phyloP scores from a whole-genome alignment of 2,888 invertebrate species.

The Drosophila borealis region DNA sequence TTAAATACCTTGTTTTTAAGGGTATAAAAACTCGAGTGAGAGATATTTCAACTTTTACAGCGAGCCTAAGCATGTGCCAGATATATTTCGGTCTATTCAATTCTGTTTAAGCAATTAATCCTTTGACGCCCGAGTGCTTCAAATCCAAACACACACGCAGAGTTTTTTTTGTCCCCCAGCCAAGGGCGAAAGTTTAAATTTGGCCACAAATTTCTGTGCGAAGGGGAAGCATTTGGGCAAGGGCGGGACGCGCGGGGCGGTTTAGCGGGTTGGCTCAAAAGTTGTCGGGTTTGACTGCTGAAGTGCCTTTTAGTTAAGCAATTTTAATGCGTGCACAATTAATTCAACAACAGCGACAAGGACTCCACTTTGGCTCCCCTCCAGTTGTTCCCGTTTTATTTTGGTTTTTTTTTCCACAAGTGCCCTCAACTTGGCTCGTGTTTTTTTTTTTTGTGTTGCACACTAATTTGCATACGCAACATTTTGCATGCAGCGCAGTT shows the following conservation, averaged over 20 bases:
- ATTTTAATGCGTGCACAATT: constrained; percentile 77
- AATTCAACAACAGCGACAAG: constrained; percentile 69
- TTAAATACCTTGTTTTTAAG: background rate
- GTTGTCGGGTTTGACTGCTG: constrained; percentile 28
- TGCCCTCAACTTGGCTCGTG: constrained; percentile 25
- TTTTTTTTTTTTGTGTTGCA: constrained; percentile 26
- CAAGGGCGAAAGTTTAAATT: constrained; percentile 43
- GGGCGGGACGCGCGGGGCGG: too few relatives aligned
- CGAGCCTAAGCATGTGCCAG: constrained; percentile 2
- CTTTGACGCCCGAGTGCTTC: constrained; percentile 38
- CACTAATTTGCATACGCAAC: constrained; percentile 68
- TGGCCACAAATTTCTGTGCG: constrained; percentile 22
- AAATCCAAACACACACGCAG: constrained; percentile 12
- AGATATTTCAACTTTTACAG: constrained; percentile 13
- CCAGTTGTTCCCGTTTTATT: constrained; percentile 4
- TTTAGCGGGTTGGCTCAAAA: constrained; percentile 8
- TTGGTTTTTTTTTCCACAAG: background rate
- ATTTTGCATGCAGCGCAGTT: constrained; percentile 34
- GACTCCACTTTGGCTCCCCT: constrained; percentile 29
- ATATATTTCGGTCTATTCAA: constrained; percentile 24
- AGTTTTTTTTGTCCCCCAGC: constrained; percentile 11
- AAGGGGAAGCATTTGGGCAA: background rate
- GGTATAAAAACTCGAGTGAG: background rate
- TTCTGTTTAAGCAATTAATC: constrained; percentile 59
- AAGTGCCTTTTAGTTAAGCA: constrained; percentile 68